These are phyloP conservation scores for Scotopteryx bipunctaria DNA, from an alignment of 2,888 invertebrate species.

Conservation along the genomic window DNA sequence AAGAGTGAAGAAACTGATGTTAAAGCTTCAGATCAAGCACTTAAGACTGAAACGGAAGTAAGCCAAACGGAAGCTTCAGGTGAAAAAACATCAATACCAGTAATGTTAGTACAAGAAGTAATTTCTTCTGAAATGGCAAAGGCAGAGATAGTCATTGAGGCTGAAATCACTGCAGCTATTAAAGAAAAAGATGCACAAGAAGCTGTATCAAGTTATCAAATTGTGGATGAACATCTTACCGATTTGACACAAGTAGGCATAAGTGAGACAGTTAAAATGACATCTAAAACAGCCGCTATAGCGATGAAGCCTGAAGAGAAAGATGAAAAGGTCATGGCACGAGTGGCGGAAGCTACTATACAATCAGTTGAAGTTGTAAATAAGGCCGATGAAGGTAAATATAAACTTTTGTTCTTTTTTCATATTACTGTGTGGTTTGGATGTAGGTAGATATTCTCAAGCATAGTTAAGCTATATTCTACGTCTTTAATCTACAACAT, in stretches of 20 bases:
- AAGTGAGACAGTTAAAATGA: neutral
- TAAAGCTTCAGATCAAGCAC: neutral
- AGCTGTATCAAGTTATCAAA: neutral
- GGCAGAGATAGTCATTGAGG: neutral
- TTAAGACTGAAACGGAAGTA: neutral
- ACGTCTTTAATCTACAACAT: too few relatives aligned
- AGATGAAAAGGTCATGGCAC: neutral
- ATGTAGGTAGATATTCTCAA: too few relatives aligned
- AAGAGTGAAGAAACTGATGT: neutral
- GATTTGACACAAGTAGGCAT: neutral
- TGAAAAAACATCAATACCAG: neutral
- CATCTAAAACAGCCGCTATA: neutral
- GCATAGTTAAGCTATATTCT: too few relatives aligned
- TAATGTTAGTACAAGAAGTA: neutral
- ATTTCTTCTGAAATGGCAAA: neutral
- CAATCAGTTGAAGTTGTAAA: neutral
- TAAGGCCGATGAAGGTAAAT: constrained; percentile 7
- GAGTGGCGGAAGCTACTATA: neutral
- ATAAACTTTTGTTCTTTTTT: too few relatives aligned
- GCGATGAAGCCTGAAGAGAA: too few relatives aligned
- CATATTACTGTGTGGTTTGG: too few relatives aligned
- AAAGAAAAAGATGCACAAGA: neutral
- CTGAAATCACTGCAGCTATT: neutral
- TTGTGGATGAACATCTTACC: neutral
- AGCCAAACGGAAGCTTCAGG: neutral